A percentile compares a stretch with the other conserved stretches of the same genome.
These are phyloP conservation scores for Caenorhabditis drosophilae DNA, from an alignment of 2,888 invertebrate species.

Conservation along the genomic window DNA sequence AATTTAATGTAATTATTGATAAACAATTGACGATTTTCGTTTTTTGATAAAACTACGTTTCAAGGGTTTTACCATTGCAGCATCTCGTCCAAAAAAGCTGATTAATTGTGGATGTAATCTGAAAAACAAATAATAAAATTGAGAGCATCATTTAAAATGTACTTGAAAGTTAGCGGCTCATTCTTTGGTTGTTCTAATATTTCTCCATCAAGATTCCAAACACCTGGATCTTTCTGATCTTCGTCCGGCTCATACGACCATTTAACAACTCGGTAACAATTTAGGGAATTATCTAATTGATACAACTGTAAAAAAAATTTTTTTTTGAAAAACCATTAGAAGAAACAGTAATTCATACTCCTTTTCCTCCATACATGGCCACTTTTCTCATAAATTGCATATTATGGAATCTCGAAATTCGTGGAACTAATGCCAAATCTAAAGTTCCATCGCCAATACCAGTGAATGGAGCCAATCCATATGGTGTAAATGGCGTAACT, in stretches of 20 bases:
- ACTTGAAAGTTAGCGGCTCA: conserved; percentile 61
- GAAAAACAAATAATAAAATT: conserved; percentile 5
- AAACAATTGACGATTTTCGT: conserved; percentile 53
- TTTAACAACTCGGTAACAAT: conserved; percentile 61
- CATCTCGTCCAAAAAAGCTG: conserved; percentile 63
- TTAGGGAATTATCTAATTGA: conserved; percentile 49
- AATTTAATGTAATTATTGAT: conserved; percentile 48
- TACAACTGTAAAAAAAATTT: no score
- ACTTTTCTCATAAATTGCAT: conserved; percentile 66
- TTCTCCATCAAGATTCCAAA: conserved; percentile 68
- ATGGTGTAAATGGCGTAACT: conserved; percentile 65
- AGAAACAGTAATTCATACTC: no score
- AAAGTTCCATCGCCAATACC: conserved; percentile 65
- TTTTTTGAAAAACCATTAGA: no score
- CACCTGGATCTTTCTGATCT: conserved; percentile 54
- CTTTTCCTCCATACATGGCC: conserved; percentile 67
- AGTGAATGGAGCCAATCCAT: conserved; percentile 61
- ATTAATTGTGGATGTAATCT: conserved; percentile 65
- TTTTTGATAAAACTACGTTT: conserved; percentile 57
- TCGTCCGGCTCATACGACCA: conserved; percentile 64
- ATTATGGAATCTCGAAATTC: conserved; percentile 62
- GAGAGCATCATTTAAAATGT: not conserved
- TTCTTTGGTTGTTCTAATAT: conserved; percentile 64
- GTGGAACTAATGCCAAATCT: conserved; percentile 62
- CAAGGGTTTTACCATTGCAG: conserved; percentile 60